These are phyloP conservation scores for Mystacides longicornis DNA, from an alignment of 2,888 invertebrate genomes.

Conservation along the genomic window DNA sequence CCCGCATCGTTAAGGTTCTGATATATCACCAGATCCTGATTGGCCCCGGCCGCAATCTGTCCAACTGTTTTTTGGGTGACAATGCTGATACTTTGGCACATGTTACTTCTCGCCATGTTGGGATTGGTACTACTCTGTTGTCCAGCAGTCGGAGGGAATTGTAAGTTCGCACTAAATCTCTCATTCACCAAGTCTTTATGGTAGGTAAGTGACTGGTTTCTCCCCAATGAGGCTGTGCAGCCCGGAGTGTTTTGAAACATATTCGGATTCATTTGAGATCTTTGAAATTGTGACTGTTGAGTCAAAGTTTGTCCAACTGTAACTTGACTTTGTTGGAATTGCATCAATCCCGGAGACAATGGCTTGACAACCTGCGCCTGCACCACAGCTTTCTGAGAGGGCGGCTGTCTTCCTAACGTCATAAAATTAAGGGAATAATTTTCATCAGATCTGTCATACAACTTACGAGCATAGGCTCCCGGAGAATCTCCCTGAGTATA, in stretches of 20 bases:
- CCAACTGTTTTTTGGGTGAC: slow-evolving; percentile 48
- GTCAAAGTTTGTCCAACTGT: slow-evolving; percentile 5
- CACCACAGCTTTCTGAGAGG: slow-evolving; percentile 14
- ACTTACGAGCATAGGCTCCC: slow-evolving; percentile 36
- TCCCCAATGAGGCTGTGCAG: slow-evolving; percentile 44
- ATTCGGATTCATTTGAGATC: slow-evolving; percentile 3
- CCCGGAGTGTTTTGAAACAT: slow-evolving; percentile 34
- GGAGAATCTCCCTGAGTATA: slow-evolving; percentile 43
- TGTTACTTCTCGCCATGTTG: slow-evolving; percentile 31
- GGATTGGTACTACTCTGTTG: slow-evolving; percentile 14
- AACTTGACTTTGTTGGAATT: not conserved
- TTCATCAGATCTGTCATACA: slow-evolving; percentile 26
- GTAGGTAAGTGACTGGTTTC: slow-evolving; percentile 20
- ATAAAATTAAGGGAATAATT: slow-evolving; percentile 33
- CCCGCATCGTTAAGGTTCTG: slow-evolving; percentile 31
- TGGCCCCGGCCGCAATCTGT: slow-evolving; percentile 40
- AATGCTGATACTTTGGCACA: slow-evolving; percentile 50
- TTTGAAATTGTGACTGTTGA: slow-evolving; percentile 12
- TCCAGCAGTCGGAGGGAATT: slow-evolving; percentile 22
- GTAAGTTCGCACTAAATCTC: slow-evolving; percentile 32
- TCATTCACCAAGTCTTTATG: slow-evolving; percentile 41
- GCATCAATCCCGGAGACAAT: slow-evolving; percentile 18
- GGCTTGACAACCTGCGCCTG: slow-evolving; percentile 17
- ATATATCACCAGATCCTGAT: slow-evolving; percentile 44
- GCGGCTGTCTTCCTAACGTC: slow-evolving; percentile 19